phyloP scores from a whole-genome alignment of 2,888 invertebrate species.

The Cacoxenus indagator region DNA sequence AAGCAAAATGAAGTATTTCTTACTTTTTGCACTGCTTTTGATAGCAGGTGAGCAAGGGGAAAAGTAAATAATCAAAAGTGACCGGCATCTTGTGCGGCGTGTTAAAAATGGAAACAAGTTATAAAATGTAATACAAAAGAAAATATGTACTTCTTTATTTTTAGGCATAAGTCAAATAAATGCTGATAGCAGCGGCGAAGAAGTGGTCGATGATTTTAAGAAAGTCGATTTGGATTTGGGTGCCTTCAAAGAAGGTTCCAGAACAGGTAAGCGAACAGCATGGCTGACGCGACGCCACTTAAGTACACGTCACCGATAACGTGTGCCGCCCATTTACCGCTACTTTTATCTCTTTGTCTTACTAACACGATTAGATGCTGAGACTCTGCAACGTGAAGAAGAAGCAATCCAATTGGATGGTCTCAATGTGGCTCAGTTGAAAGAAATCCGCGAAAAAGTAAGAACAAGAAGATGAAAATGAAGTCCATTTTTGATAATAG shows the following conservation, averaged over 20 bases:
- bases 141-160: not conserved
- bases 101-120: not conserved
- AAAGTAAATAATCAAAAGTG: too few relatives aligned
- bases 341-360: not conserved
- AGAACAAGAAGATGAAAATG: not conserved
- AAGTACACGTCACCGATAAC: conserved; percentile 57
- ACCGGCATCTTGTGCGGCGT: not conserved
- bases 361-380: conserved; percentile 78
- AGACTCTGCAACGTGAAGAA: conserved; percentile 91
- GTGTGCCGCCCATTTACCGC: conserved; percentile 34
- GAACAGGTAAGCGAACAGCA: conserved; percentile 79
- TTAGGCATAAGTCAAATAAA: conserved; percentile 61
- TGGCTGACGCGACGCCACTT: conserved; percentile 15
- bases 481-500: not conserved
- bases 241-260: conserved; percentile 86
- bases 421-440: conserved; percentile 92
- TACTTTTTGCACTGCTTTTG: conserved; percentile 62
- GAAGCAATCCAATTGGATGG: conserved; percentile 97
- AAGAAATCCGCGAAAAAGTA: conserved; percentile 86
- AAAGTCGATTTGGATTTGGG: conserved; percentile 86
- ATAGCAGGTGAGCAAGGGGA: conserved; percentile 55
- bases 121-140: not conserved
- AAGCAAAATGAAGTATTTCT: conserved; percentile 62
- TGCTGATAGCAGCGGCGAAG: conserved; percentile 52
- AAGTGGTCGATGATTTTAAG: conserved; percentile 68